Evolutionary conservation across 2,888 invertebrate species (phyloP), one percentile per base, ranked within the genome.

Genomic region (Linnaemya tessellans): DNA sequence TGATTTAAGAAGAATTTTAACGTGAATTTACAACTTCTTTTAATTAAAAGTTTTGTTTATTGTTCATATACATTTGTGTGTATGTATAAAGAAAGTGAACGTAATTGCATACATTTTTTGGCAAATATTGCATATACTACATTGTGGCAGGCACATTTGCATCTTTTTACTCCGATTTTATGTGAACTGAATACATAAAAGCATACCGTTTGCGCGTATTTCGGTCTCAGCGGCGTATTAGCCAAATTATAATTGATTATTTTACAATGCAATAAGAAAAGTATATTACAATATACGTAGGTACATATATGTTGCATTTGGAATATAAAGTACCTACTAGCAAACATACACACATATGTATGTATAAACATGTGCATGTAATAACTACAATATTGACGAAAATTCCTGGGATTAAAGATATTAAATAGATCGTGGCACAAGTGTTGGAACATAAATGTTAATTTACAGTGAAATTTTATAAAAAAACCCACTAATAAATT

Each of bases 141-240:
- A 30, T n/a, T n/a, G n/a, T n/a, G 30, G 11, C 15, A 43, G 13
- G 3, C 15, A 22, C n/a, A 46, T 4, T 46, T 41, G 22, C 5
- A 20, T 67, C 25, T 67, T 30, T 38, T 30, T 2, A 30, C 30
- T 30, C 30, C 30, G 8, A 51, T 20, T 30, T n/a, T 35, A 68
- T 68, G 68, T 68, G 49, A 15, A 25, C 13, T 51, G 56, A 71
- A 58, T 58, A 22, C 41, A 18, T 58, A 43, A 71, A 25, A 56
- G 41, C 41, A 11, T 56, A 56, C 43, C 25, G 20, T 56, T 25
- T n/a, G 20, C 60, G 49, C 25, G 2, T 38, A 62, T 22, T 15
- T 20, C 13, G 35, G n/a, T n/a, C 8, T 13, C 18, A 38, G n/a
- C 20, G 20, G 22, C 54, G 51, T 54, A 38, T 54, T 68, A 22